Evolutionary conservation across 2,888 invertebrate species (phyloP), one percentile per base, ranked within the genome.

Genomic region (Megastigmus dorsalis): DNA sequence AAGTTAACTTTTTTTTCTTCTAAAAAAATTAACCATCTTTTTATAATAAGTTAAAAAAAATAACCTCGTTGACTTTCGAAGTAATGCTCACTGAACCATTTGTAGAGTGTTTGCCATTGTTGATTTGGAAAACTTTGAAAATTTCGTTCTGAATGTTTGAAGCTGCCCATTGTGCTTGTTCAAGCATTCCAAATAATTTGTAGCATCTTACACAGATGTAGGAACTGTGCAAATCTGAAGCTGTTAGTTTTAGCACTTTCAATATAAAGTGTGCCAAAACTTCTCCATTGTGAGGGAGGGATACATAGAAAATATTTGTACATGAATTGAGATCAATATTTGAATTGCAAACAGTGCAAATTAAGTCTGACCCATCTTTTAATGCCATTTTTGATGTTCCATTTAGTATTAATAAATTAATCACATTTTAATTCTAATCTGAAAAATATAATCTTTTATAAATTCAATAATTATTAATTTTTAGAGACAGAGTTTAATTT

Each of bases 91-190:
- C 6, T 13, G 50, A 38, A 28, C 2, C n/a, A 43, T 57, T 18
- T 26, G 15, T 30, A 20, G n/a, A 7, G 41, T n/a, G 7, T 18
- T 52, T 79, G 26, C 41, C 68, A 18, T 62, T 79, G 7, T 72
- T 74, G 3, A 75, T 77, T 18, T 74, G 60, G 63, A 83, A 84
- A 33, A 80, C 77, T 50, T 82, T 82, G 0, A 84, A 77, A 69
- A 86, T 85, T 72, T 85, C 84, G 54, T 77, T 75, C 45, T 77
- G 79, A 33, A 83, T 81, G 60, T 80, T 84, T 6, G 78, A 62
- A 10, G 80, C 83, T 4, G 81, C 83, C 77, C 81, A 81, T 38
- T 84, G 83, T 1, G 85, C 84, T 70, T 85, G 82, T 60, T 86
- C 84, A 23, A 85, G 78, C 75, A 82, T 81, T 75, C 80, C 79